Evolutionary conservation across 2,113 vertebrate species (phyloP), one percentile per base, ranked within the genome.

Genomic region (Ceyx cyanopectus): DNA sequence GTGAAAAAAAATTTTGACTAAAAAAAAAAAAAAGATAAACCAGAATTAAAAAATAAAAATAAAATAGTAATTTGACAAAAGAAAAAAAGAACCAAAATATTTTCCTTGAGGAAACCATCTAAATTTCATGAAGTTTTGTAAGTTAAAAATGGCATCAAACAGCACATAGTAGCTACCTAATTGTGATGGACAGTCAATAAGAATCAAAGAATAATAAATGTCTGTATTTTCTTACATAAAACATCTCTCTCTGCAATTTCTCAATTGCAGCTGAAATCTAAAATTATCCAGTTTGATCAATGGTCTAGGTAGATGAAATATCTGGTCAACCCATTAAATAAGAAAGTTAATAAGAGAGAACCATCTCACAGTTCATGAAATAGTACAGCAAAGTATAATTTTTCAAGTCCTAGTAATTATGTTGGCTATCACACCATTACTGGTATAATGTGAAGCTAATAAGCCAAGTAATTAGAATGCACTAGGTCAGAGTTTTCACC

Each of bases 391-490:
- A 96, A 94, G 92, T 87, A 87, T 94, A 96, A 97, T 97, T 97
- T 97, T 97, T 98, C 96, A 97, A 97, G 94, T 96, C 94, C 77
- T 60, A 81, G 89, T 95, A 97, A 98, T 98, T 98, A 97, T 65
- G 46, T 94, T 96, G 84, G 91, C 81, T 97, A 95, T 97, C 82
- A 95, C 85, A 96, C 94, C 95, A 97, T 98, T 97, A 97, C 96
- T 93, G 95, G 91, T 91, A 94, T 97, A 97, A 98, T 96, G 96
- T 96, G 96, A 95, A 98, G 69, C 95, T 97, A 98, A 98, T 98
- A 98, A 97, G 96, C 95, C 97, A 97, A 97, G 95, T 97, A 97
- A 98, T 98, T 98, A 97, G 97, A 95, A 96, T 96, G 92, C 91
- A 97, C 80, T 95, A 95, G 95, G 97, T 98, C 97, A 97, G 93